Conservation (phyloP, 2,888 invertebrate species). For the Cheilosia vulpina region DNA sequence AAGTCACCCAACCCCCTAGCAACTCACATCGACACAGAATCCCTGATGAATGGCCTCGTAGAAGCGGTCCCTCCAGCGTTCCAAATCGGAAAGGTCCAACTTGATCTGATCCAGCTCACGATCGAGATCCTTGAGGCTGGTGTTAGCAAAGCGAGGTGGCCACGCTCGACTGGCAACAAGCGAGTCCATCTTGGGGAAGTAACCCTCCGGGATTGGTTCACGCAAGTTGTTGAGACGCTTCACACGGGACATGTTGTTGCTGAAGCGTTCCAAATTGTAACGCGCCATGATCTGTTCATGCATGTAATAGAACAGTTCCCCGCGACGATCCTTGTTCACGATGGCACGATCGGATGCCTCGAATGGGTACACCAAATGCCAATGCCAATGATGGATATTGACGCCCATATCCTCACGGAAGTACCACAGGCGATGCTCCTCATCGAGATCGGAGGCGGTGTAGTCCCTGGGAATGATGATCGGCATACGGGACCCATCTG, state of each 20-base stretch:
- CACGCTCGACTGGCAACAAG: slow-evolving; percentile 88
- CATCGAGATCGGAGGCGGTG: slow-evolving; percentile 88
- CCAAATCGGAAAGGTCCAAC: slow-evolving; percentile 87
- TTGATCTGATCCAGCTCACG: slow-evolving; percentile 87
- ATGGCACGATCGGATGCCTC: slow-evolving; percentile 85
- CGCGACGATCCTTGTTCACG: slow-evolving; percentile 86
- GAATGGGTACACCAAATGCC: slow-evolving; percentile 88
- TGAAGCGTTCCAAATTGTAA: slow-evolving; percentile 89
- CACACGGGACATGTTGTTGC: slow-evolving; percentile 87
- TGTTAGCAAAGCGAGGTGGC: slow-evolving; percentile 87
- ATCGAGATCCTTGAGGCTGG: slow-evolving; percentile 86
- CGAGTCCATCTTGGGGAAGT: slow-evolving; percentile 92
- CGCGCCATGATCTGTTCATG: slow-evolving; percentile 86
- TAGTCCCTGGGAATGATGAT: slow-evolving; percentile 86
- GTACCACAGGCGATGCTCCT: slow-evolving; percentile 91
- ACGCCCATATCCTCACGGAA: slow-evolving; percentile 84
- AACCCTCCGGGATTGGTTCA: slow-evolving; percentile 88
- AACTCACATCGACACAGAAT: slow-evolving; percentile 82
- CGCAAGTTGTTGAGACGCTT: slow-evolving; percentile 86
- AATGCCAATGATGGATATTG: slow-evolving; percentile 84
- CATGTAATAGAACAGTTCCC: slow-evolving; percentile 91
- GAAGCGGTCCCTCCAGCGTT: slow-evolving; percentile 89
- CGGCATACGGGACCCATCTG: slow-evolving; percentile 86
- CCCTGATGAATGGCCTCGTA: slow-evolving; percentile 87
- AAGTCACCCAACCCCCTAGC: neutral